Evolutionary conservation across 1,140 invertebrate species (phyloP), one percentile per base, ranked within the genome.

Genomic region (Nasonia longicornis): DNA sequence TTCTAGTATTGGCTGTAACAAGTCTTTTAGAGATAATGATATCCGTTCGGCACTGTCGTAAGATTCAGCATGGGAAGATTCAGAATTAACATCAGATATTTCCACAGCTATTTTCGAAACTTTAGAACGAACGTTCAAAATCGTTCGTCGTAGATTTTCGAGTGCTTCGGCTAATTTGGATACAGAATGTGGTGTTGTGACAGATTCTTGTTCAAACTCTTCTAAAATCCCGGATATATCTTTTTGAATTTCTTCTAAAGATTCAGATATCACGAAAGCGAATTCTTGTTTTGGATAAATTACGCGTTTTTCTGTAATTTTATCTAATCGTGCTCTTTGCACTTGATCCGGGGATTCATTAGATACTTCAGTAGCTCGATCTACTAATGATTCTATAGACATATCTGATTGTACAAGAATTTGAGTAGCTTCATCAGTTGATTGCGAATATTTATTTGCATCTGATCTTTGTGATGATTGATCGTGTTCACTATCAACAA

Each of bases 191-290:
- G 81, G 66, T 16, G 63, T 84, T 14, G 79, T 82, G 20, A 84
- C 73, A 8, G 83, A 82, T 8, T 83, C 83, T 72, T 88, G 83
- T 22, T 89, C 87, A 26, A 86, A 89, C 67, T 89, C 86, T 42
- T 88, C 87, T 4, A 89, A 35, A 45, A 87, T 87, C 7, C 48
- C 75, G 3, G 85, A 85, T 26, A 88, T 82, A 7, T 88, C 84
- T 4, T 88, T 26, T 26, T 88, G 82, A 75, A 89, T 77, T 20
- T 78, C 84, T 16, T 85, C 80, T 8, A 89, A 67, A 2, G 84
- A 83, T 77, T 83, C 48, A 7, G 66, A 78, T 29, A 85, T 82
- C 38, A 70, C 72, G 12, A 35, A 48, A 76, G 79, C 78, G 20
- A 83, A 81, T 79, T 84, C 74, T 77, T 83, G 69, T 71, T 78